Evolutionary conservation across 2,888 invertebrate genomes (phyloP).

Genomic region (Tetropium fuscum): DNA sequence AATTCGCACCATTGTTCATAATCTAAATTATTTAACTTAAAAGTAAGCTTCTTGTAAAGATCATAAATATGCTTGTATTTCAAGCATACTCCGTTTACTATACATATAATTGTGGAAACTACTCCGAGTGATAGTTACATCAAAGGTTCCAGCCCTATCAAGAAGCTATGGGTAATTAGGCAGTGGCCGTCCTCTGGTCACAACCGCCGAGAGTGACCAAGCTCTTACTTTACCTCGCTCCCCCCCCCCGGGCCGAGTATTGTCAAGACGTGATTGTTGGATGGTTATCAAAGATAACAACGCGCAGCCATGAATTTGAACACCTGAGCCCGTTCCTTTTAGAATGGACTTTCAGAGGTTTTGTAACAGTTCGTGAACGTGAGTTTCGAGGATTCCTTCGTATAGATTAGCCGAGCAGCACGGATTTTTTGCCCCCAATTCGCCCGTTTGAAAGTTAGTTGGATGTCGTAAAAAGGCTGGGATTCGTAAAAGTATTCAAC

Average conservation of each 20-base stretch:
- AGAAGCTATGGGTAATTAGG: too few relatives aligned
- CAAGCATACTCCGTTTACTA: too few relatives aligned
- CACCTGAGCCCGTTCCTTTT: conserved; percentile 44
- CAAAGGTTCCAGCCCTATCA: too few relatives aligned
- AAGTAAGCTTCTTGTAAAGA: too few relatives aligned
- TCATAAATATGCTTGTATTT: too few relatives aligned
- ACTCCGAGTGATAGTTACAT: too few relatives aligned
- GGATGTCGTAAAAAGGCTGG: too few relatives aligned
- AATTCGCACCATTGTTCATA: too few relatives aligned
- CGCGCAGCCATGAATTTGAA: conserved; percentile 39
- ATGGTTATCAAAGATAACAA: conserved; percentile 44
- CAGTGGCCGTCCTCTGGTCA: too few relatives aligned
- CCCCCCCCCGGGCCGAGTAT: conserved; percentile 30
- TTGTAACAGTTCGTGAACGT: conserved; percentile 40
- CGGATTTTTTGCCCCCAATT: conserved; percentile 37
- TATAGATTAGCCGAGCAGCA: conserved; percentile 38
- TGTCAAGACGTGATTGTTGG: conserved; percentile 45
- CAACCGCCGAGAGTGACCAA: conserved; percentile 17
- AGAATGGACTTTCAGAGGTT: conserved; percentile 37
- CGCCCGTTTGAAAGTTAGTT: conserved; percentile 25
- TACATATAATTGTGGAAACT: too few relatives aligned
- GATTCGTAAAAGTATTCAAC: conserved; percentile 5
- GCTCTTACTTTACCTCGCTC: conserved; percentile 27
- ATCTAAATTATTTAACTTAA: too few relatives aligned
- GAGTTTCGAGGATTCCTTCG: conserved; percentile 41